Percentiles rank a stretch among this genome's conserved stretches.
phyloP scores from a whole-genome alignment of 2,113 vertebrate genomes.

The Solea solea region DNA sequence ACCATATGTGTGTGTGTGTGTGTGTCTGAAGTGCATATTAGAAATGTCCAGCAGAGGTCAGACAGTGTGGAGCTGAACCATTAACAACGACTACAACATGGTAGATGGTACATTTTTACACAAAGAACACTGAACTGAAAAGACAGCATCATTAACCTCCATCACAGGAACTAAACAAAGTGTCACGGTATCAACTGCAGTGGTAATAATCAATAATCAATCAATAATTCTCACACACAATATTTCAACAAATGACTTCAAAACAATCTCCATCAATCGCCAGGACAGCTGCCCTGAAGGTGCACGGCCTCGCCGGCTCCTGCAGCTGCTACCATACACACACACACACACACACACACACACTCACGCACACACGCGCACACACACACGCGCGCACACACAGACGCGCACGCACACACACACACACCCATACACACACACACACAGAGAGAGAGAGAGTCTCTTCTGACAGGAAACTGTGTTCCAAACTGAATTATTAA shows the following conservation, averaged over 20 bases:
- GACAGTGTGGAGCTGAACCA: constrained; percentile 13
- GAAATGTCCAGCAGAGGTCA: constrained; percentile 24
- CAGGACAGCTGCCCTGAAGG: constrained; percentile 33
- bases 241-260: constrained; percentile 70
- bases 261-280: constrained; percentile 55
- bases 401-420: too few relatives aligned
- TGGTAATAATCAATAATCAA: constrained; percentile 53
- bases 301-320: background rate
- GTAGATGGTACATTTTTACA: constrained; percentile 35
- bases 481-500: too few relatives aligned
- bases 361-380: constrained; percentile 54
- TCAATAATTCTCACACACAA: constrained; percentile 72
- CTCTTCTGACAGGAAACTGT: too few relatives aligned
- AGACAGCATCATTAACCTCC: constrained; percentile 68
- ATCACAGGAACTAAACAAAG: constrained; percentile 58
- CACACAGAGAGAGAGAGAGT: too few relatives aligned
- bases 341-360: too few relatives aligned
- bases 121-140: too few relatives aligned
- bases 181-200: constrained; percentile 54
- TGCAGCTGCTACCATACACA: too few relatives aligned
- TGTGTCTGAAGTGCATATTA: constrained; percentile 36
- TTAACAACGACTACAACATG: constrained; percentile 24
- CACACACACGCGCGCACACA: too few relatives aligned
- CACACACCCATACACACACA: constrained; percentile 44
- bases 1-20: constrained; percentile 11